These are phyloP conservation scores for Paramormyrops hopkinsi DNA, from an alignment of 2,797 vertebrate genomes.

Conservation along the genomic window DNA sequence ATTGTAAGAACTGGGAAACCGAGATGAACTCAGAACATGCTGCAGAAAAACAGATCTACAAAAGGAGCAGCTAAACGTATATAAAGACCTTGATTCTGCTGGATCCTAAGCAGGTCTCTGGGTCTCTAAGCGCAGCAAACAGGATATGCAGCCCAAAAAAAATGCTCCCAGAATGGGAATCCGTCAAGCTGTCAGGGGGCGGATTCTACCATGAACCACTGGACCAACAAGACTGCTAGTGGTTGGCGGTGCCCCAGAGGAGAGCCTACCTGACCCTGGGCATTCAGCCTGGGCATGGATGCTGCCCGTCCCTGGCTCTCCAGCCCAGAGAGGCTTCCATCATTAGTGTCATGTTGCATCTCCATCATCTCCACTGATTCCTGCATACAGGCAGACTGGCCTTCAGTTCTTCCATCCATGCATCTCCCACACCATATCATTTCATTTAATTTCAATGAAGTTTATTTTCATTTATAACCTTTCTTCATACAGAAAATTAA, in stretches of 20 bases:
- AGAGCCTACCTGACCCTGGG: slow-evolving; percentile 80
- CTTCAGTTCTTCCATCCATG: background rate
- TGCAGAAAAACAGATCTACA: background rate
- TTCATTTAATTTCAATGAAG: background rate
- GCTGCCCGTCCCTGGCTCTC: slow-evolving; percentile 83
- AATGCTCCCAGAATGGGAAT: background rate
- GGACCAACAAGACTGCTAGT: background rate
- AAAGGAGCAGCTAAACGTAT: background rate
- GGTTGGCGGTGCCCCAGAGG: background rate
- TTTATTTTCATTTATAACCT: background rate
- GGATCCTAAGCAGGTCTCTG: background rate
- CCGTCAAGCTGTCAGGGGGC: background rate
- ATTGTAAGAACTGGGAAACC: background rate
- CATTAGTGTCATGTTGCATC: slow-evolving; percentile 63
- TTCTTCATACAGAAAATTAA: background rate
- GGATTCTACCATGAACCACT: background rate
- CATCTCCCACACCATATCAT: background rate
- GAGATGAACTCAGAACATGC: background rate
- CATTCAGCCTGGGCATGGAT: slow-evolving; percentile 87
- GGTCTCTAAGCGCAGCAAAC: background rate
- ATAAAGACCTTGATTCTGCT: background rate
- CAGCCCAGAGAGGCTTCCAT: slow-evolving; percentile 69
- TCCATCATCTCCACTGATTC: slow-evolving; percentile 75
- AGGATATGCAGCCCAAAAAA: background rate
- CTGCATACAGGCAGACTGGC: slow-evolving; percentile 45